Evolutionary conservation across 2,888 invertebrate genomes (phyloP), one percentile per base, ranked within the genome.

Genomic region (Acheta domesticus): DNA sequence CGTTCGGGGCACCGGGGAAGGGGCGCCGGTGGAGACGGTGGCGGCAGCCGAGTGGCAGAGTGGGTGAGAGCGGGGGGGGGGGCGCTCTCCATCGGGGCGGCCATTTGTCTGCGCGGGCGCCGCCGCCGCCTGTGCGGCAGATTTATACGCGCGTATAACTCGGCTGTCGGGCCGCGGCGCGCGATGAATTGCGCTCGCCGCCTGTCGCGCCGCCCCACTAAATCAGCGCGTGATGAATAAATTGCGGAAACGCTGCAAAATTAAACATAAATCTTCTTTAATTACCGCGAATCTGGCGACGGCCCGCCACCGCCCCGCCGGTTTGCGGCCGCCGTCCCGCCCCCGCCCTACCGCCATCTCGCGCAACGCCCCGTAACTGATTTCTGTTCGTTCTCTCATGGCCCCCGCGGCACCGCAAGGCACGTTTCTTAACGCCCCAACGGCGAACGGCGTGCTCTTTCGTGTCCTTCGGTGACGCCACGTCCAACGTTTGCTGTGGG

Each of bases 351-450:
- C 23, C 48, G 48, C 36, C 77, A 12, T 49, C 36, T 11, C 23
- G n/a, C 36, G 77, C 77, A 11, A 16, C 48, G 36, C 48, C 77
- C n/a, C n/a, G n/a, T 77, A 48, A 36, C 48, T 77, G 77, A 62
- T 62, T 62, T 62, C 77, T 48, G 36, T 21, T 48, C 36, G 4
- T 21, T 21, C 36, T 36, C 36, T 36, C 36, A 36, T 36, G 36
- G 36, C 36, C 36, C 36, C 36, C 36, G 36, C 36, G 36, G 36
- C 36, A 36, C 36, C 36, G 36, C 36, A 36, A 36, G 36, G 36
- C 36, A 8, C 36, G 36, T 36, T 36, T 36, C 36, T 36, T 36
- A 36, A 36, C 36, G 36, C 36, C 36, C 36, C 36, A 36, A 5
- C 36, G 36, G 36, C 36, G 36, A 5, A 36, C 36, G 36, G 8